Evolutionary conservation across 2,797 vertebrate species (phyloP).

Genomic region (Cuculus canorus): DNA sequence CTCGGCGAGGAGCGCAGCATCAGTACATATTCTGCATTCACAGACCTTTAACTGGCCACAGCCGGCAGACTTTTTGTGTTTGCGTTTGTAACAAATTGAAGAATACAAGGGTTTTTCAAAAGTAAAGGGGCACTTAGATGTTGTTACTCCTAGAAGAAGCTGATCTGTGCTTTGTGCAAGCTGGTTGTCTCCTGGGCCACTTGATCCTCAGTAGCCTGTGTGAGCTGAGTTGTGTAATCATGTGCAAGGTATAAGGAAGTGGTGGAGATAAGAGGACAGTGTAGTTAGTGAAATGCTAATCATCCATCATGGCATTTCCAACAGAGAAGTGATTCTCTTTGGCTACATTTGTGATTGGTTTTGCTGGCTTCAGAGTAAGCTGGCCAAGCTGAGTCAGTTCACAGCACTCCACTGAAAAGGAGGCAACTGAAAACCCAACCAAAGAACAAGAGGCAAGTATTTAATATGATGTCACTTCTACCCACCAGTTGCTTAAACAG

Average conservation of each 20-base stretch:
- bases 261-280: not conserved
- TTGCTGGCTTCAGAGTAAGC: not conserved
- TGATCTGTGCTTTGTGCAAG: not conserved
- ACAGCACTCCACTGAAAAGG: not conserved
- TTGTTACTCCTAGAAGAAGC: not conserved
- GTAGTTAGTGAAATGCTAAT: not conserved
- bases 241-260: rapidly evolving
- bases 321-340: not conserved
- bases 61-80: not conserved
- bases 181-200: not conserved
- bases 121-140: not conserved
- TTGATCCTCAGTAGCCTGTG: not conserved
- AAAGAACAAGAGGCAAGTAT: not conserved
- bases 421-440: not conserved
- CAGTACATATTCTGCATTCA: rapidly evolving
- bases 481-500: not conserved
- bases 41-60: not conserved
- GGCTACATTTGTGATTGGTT: not conserved
- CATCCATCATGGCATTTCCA: not conserved
- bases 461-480: not conserved
- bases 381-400: not conserved
- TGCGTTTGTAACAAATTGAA: not conserved
- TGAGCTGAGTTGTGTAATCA: rapidly evolving
- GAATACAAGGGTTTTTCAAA: not conserved
- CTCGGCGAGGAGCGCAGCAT: rapidly evolving